Conservation (phyloP, 2,113 vertebrate species). For the Poicephalus meyeri region DNA sequence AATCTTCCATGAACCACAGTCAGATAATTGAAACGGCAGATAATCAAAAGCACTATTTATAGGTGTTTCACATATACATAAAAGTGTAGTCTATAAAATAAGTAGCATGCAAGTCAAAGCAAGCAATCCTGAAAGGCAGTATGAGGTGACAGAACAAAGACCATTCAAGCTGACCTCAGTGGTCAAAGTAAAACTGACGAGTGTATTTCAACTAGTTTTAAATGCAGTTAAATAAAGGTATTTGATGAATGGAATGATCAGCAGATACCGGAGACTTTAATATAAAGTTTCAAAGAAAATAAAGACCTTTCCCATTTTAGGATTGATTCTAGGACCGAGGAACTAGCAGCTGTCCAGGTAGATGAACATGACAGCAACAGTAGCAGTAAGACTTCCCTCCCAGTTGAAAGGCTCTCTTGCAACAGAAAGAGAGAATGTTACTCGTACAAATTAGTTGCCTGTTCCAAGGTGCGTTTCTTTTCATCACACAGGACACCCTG, state of each 20-base stretch:
- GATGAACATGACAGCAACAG: background rate
- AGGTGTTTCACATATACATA: background rate
- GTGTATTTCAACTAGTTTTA: background rate
- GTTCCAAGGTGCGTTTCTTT: background rate
- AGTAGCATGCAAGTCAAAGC: background rate
- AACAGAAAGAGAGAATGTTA: background rate
- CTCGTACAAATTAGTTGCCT: background rate
- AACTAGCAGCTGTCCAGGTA: background rate
- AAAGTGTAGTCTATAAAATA: background rate
- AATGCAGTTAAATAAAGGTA: background rate
- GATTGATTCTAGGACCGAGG: background rate
- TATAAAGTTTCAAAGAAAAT: background rate
- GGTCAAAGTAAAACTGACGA: background rate
- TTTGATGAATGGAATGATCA: background rate
- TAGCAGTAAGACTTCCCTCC: background rate
- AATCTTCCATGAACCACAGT: background rate
- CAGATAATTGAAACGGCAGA: background rate
- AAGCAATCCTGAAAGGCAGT: background rate
- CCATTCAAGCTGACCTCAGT: background rate
- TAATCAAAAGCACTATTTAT: conserved; percentile 17
- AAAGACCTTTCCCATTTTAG: background rate
- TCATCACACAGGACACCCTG: background rate
- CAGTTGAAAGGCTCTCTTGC: background rate
- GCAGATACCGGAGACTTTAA: background rate
- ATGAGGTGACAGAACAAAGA: background rate